Evolutionary conservation across 64 coral and sea anemone species (phyloP), one percentile per base, ranked within the genome.

Genomic region (Stichodactyla mertensii): DNA sequence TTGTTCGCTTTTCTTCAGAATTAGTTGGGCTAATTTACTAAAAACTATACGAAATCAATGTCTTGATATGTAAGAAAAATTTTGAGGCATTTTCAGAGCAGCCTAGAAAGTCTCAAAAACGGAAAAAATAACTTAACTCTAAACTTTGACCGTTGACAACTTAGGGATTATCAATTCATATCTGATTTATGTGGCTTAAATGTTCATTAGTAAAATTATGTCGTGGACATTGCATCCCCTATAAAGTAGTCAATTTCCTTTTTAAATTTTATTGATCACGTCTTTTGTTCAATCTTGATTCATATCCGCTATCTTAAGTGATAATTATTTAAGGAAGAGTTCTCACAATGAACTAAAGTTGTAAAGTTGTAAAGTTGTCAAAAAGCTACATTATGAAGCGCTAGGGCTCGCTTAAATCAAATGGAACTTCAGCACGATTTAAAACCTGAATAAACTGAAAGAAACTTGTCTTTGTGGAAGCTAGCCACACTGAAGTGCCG

Each of bases 291-390:
- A 27, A 4, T 74, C 23, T 10, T 74, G 23, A 10, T 23, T 74
- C 69, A 74, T 74, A 74, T 74, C 69, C 69, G 69, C 69, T 74
- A 74, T 31, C 69, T 74, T 74, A 74, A 74, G 69, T 74, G 69
- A 74, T 74, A 74, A 74, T 74, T 74, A 74, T 74, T 74, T 74
- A 74, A 74, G 69, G 69, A 74, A 74, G 69, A 74, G 23, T 74
- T 27, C 27, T 66, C 24, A 74, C 69, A 74, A 74, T 74, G 24
- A 74, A 74, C 10, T 8, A 74, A 74, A 74, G 69, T 74, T 74
- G 10, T 8, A 74, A 74, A 74, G 69, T 74, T 74, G 10, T 74
- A 74, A 74, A 11, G 69, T 74, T 74, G 69, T 74, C 69, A 74
- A 74, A 74, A 74, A 74, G 69, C 69, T 74, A 74, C 69, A 74